Percentiles rank a stretch among this genome's conserved stretches.
Evolutionary conservation across 2,888 invertebrate species (phyloP).

Genomic region (Maniola hyperantus): DNA sequence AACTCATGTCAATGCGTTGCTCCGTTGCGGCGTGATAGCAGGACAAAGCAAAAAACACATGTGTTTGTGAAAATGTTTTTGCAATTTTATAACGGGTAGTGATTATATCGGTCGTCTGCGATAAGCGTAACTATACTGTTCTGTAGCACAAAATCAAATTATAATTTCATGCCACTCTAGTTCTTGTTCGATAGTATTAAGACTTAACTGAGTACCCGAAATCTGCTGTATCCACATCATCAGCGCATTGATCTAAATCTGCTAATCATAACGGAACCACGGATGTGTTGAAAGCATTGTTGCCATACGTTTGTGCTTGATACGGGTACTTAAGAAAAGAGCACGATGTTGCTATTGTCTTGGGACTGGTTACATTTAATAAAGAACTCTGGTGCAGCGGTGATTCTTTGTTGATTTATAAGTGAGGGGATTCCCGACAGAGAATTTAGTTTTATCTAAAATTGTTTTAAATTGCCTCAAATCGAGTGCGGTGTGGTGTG

Average conservation of each 20-base stretch:
- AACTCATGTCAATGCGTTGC: too few relatives aligned
- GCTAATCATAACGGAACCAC: conserved; percentile 61
- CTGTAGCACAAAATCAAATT: conserved; percentile 3
- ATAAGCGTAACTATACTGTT: neutral
- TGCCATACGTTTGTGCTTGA: conserved; percentile 35
- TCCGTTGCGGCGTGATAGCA: too few relatives aligned
- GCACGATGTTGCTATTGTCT: conserved; percentile 49
- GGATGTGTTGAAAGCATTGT: conserved; percentile 45
- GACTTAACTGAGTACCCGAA: conserved; percentile 13
- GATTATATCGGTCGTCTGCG: too few relatives aligned
- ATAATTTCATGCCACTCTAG: conserved; percentile 19
- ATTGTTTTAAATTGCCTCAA: too few relatives aligned
- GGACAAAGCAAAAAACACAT: too few relatives aligned
- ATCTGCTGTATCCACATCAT: conserved; percentile 52
- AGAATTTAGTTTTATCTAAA: too few relatives aligned
- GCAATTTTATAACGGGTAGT: too few relatives aligned
- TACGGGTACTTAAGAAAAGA: conserved; percentile 22
- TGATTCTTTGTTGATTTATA: too few relatives aligned
- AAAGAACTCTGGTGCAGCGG: neutral
- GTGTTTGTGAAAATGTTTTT: too few relatives aligned
- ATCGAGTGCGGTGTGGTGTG: too few relatives aligned
- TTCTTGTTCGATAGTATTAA: conserved; percentile 24
- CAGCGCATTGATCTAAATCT: conserved; percentile 60
- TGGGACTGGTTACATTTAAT: conserved; percentile 49
- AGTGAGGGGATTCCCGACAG: too few relatives aligned